Evolutionary conservation across 2,888 invertebrate genomes (phyloP), one percentile per base, ranked within the genome.

Genomic region (Adelphocoris suturalis): DNA sequence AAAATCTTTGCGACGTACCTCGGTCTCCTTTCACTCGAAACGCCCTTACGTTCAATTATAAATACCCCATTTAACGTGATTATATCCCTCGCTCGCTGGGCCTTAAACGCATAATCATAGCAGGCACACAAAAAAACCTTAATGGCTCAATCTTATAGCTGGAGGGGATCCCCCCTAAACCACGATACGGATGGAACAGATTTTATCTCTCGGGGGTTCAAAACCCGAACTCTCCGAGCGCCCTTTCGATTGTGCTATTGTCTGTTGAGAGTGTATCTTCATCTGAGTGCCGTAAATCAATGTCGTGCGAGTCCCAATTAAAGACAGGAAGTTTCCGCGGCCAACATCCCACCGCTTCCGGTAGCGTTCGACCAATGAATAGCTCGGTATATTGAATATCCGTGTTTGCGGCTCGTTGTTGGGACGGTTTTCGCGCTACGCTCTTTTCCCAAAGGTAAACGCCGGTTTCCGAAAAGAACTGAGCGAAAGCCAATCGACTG

Each of bases 321-420:
- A 48, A 81, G 81, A 48, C 81, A 81, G 81, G 81, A 81, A 81
- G 81, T 81, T 57, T 57, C 48, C 14, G 48, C 37, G 80, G 81
- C 81, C 28, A 47, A 81, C 81, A 12, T 81, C 48, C 81, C 46
- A 81, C 81, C 81, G 48, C 81, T 28, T 81, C 81, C 81, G 81
- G 47, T 81, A n/a, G n/a, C 81, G 46, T 19, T 7, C 37, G 37
- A 37, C 37, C 57, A 57, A 57, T 57, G 57, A 57, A 57, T 57
- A 57, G n/a, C 52, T 12, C 14, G 16, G 52, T 57, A 57, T 57
- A 57, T 57, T 57, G 57, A 57, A 57, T 57, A 57, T 7, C 37
- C 37, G 37, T 37, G 37, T 37, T 37, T 14, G 57, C 57, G 57
- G 57, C 57, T 57, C 57, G 57, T 57, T 57, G 57, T 57, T 57